A percentile compares a stretch with the other conserved stretches of the same genome.
phyloP scores from a whole-genome alignment of 2,888 invertebrate species.

The Noctua janthe region DNA sequence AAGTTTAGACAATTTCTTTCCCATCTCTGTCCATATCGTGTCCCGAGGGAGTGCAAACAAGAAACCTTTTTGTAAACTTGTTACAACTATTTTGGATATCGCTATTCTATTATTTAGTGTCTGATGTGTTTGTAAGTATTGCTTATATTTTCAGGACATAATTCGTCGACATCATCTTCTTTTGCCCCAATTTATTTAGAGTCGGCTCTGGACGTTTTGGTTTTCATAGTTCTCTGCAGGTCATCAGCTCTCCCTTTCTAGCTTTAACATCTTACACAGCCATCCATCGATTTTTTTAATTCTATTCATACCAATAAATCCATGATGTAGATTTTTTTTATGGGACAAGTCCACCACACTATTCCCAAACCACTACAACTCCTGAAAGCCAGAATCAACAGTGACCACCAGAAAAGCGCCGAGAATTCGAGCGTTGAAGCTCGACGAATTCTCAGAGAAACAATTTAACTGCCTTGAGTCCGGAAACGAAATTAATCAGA shows the following conservation, averaged over 20 bases:
- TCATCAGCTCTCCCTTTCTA: not conserved
- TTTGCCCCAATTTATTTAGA: too few relatives aligned
- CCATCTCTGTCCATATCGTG: constrained; percentile 35
- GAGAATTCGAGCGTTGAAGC: too few relatives aligned
- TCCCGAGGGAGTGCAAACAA: constrained; percentile 37
- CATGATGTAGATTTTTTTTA: not conserved
- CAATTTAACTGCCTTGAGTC: too few relatives aligned
- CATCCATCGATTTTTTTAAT: not conserved
- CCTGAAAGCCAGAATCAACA: too few relatives aligned
- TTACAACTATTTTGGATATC: constrained; percentile 41
- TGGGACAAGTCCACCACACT: too few relatives aligned
- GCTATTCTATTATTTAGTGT: constrained; percentile 40
- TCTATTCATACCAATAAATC: not conserved
- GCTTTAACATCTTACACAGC: not conserved
- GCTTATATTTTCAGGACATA: not conserved
- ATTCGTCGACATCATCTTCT: too few relatives aligned
- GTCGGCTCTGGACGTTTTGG: too few relatives aligned
- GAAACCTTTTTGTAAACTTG: constrained; percentile 56
- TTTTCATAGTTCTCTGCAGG: too few relatives aligned
- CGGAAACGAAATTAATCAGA: too few relatives aligned
- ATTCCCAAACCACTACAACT: too few relatives aligned
- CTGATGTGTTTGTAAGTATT: constrained; percentile 18
- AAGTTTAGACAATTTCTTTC: constrained; percentile 50
- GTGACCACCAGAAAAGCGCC: too few relatives aligned
- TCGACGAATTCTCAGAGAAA: too few relatives aligned